Evolutionary conservation across 2,113 vertebrate species (phyloP).

Genomic region (Puma concolor): DNA sequence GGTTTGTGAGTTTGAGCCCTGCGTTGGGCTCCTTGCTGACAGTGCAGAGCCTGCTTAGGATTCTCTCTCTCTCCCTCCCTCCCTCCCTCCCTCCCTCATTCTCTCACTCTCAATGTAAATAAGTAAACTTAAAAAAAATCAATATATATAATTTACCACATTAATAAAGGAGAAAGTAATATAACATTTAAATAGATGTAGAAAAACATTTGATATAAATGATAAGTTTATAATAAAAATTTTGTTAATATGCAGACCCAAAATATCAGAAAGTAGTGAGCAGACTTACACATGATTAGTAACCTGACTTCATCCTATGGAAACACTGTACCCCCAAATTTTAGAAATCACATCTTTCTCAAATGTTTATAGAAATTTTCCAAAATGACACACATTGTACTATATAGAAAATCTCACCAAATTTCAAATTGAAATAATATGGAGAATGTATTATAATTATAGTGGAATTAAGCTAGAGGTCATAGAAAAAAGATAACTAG

Average conservation of each 20-base stretch:
- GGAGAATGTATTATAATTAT: background rate
- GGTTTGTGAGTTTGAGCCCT: background rate
- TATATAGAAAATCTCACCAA: background rate
- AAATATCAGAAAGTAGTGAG: background rate
- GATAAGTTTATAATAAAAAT: conserved; percentile 2
- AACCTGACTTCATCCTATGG: background rate
- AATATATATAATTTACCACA: background rate
- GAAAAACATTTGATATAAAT: background rate
- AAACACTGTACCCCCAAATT: background rate
- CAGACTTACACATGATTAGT: background rate
- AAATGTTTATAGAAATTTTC: background rate
- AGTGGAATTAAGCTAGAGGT: background rate
- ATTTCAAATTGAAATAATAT: conserved; percentile 36
- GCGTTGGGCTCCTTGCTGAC: background rate
- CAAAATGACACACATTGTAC: background rate
- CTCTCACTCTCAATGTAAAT: background rate
- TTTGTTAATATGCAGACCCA: background rate
- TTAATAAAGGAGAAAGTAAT: conserved; percentile 3
- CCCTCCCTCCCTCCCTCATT: background rate
- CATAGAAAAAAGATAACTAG: background rate
- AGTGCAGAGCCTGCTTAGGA: background rate
- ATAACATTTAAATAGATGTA: background rate
- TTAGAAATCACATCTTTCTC: background rate
- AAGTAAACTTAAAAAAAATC: background rate
- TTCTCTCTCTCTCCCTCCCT: background rate